phyloP scores from a whole-genome alignment of 2,888 invertebrate species.

The Tetropium fuscum region DNA sequence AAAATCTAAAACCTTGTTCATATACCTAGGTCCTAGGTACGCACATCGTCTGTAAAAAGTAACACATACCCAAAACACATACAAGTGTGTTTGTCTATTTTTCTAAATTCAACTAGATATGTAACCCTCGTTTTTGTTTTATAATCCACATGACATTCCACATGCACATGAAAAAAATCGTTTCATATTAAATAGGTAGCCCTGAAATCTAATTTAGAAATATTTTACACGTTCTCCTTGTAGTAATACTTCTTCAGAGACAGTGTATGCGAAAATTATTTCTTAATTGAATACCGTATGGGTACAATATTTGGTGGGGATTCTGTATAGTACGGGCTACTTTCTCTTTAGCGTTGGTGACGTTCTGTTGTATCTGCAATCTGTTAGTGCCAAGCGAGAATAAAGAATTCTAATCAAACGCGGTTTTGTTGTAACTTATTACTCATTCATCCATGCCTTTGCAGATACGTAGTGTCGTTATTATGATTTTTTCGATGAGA shows the following conservation, averaged over 20 bases:
- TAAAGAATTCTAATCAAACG: slow-evolving; percentile 11
- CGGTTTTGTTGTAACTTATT: too few relatives aligned
- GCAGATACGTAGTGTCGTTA: too few relatives aligned
- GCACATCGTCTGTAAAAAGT: too few relatives aligned
- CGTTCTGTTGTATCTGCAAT: slow-evolving; percentile 28
- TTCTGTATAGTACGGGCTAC: slow-evolving; percentile 34
- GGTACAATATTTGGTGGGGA: slow-evolving; percentile 32
- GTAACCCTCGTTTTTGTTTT: slow-evolving; percentile 11
- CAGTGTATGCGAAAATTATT: slow-evolving; percentile 28
- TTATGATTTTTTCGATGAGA: not conserved
- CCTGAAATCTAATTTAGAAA: slow-evolving; percentile 13
- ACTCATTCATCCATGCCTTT: too few relatives aligned
- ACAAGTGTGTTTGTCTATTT: too few relatives aligned
- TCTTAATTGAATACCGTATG: slow-evolving; percentile 24
- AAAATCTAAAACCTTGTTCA: too few relatives aligned
- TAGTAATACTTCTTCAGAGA: slow-evolving; percentile 10
- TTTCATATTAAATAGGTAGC: slow-evolving; percentile 17
- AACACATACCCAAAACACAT: too few relatives aligned
- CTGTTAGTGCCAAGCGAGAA: slow-evolving; percentile 28
- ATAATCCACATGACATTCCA: slow-evolving; percentile 6
- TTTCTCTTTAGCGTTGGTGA: slow-evolving; percentile 37
- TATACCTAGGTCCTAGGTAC: too few relatives aligned
- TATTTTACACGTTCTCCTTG: slow-evolving; percentile 25
- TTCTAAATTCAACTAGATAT: not conserved
- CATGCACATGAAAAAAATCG: slow-evolving; percentile 16